phyloP scores from a whole-genome alignment of 35 echinoderm and acorn worm species.

The Apostichopus parvimensis region DNA sequence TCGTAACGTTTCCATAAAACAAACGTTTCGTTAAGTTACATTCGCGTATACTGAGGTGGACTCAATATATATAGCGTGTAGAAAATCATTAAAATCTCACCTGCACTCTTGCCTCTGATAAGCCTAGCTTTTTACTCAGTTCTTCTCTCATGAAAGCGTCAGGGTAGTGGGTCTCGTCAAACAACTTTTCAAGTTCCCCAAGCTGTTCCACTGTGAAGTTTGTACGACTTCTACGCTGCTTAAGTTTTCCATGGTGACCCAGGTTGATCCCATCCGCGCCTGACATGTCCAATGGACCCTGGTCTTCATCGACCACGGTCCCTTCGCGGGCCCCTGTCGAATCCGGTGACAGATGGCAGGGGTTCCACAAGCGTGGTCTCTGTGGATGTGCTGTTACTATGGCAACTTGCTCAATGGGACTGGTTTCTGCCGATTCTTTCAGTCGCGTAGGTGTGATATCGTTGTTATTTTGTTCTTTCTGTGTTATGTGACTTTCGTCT shows the following conservation, averaged over 20 bases:
- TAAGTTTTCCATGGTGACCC: slow-evolving; percentile 73
- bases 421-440: slow-evolving; percentile 7
- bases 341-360: slow-evolving; percentile 38
- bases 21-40: no score
- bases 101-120: slow-evolving; percentile 97
- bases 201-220: slow-evolving; percentile 98
- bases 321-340: neutral
- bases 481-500: neutral
- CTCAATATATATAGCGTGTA: no score
- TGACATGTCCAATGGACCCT: neutral
- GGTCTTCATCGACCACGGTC: neutral
- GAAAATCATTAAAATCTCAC: slow-evolving; percentile 37
- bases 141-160: slow-evolving; percentile 99
- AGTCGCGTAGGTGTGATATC: neutral
- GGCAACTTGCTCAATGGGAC: neutral
- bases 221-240: slow-evolving; percentile 90
- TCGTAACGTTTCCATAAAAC: no score
- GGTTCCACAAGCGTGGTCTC: slow-evolving; percentile 42
- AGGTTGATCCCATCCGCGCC: neutral
- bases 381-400: slow-evolving; percentile 17
- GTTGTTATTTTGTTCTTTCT: slow-evolving; percentile 38
- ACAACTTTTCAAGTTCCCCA: slow-evolving; percentile 85
- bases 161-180: slow-evolving; percentile 98
- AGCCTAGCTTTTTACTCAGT: slow-evolving; percentile 81
- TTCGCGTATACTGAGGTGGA: no score